Evolutionary conservation across 2,113 vertebrate species (phyloP).

Genomic region (Lamprologus speciosus): DNA sequence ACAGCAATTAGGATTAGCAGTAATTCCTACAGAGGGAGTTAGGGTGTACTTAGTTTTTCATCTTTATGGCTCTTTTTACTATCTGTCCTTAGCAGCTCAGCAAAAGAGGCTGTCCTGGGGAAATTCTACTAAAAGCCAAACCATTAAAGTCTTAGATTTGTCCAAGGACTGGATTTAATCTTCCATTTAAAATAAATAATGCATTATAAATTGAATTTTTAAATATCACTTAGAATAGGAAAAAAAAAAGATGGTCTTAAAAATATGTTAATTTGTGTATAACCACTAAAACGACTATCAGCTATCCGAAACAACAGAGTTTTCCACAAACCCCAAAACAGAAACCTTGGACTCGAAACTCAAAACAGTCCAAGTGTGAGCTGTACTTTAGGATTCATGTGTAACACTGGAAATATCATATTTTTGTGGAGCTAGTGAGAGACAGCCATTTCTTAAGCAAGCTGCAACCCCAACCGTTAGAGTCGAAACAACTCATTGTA

Average conservation of each 20-base stretch:
- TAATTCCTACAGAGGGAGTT: neutral
- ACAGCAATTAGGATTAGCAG: neutral
- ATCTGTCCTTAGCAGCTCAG: neutral
- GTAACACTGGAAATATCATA: neutral
- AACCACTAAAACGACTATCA: neutral
- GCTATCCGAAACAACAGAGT: neutral
- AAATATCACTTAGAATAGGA: neutral
- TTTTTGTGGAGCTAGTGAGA: neutral
- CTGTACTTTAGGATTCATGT: neutral
- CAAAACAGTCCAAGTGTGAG: neutral
- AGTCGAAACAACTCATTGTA: neutral
- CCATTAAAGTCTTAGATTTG: neutral
- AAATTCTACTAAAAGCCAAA: neutral
- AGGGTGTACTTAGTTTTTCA: neutral
- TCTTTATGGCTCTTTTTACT: neutral
- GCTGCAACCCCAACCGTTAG: too few relatives aligned
- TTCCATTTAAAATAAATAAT: neutral
- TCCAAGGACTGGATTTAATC: neutral
- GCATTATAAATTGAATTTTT: neutral
- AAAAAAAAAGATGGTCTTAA: neutral
- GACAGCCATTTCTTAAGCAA: neutral
- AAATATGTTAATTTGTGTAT: neutral
- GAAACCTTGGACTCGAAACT: neutral
- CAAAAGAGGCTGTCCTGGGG: neutral
- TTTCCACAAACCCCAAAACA: neutral